Base-by-base conservation (phyloP, 1,140 invertebrate genomes). In the Drosophila repleta region DNA sequence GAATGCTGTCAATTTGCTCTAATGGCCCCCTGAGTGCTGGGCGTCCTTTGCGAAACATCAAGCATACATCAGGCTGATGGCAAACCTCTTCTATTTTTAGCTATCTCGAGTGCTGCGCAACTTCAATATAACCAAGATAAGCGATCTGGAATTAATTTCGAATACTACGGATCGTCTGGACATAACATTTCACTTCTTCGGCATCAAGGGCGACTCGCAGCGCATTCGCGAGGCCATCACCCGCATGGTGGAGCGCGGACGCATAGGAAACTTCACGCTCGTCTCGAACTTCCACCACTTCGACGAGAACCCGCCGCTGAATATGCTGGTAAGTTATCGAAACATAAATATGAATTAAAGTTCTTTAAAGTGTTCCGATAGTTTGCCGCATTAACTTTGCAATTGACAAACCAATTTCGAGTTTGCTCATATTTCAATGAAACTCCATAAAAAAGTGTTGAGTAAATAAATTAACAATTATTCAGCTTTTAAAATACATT, bases 131-230 rank as follows among this genome's bases (percentile, higher is more conserved):
- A 94, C 94, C 2, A 93, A 94, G 64, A 93, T 94, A 71, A 95
- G 94, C 79, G 95, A 95, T 78, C 92, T 95, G 55, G 94, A 95
- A 93, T 92, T 96, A 64, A 92, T 95, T 68, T 95, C 94, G 76
- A 93, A 95, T 77, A 94, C 85, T 76, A 94, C 93, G 66, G 93
- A 94, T 46, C 93, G 92, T 4, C 91, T 93, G 66, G 95, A 95
- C 78, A 93, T 95, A 65, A 94, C 93, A 51, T 94, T 95, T 74
- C 93, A 95, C 83, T 94, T 95, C 76, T 93, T 94, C 52, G 94
- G 93, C 18, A 91, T 92, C 29, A 93, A 94, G 20, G 93, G 93
- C 5, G 94, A 95, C 57, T 93, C 94, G 0, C 93, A 93, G 63
- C 93, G 93, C 78, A 93, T 95, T 61, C 93, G 94, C 43, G 93